Evolutionary conservation across 2,113 vertebrate species (phyloP).

Genomic region (Platysternon megacephalum): DNA sequence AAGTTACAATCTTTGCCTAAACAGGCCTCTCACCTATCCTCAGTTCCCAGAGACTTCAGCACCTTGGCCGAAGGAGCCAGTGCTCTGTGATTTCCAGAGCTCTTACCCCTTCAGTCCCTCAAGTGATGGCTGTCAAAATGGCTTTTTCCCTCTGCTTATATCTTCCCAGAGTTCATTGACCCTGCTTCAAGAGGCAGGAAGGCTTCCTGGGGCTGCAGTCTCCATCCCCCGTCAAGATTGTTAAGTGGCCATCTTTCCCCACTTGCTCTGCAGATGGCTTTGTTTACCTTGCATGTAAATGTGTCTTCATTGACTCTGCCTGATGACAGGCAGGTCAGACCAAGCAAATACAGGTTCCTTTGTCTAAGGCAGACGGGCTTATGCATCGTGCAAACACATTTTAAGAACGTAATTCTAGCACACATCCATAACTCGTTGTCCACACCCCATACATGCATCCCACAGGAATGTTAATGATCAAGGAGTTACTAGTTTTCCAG

Average conservation of each 20-base stretch:
- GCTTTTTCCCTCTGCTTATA: background rate
- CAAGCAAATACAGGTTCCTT: background rate
- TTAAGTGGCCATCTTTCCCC: background rate
- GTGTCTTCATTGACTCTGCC: background rate
- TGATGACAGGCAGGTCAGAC: background rate
- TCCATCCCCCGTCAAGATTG: background rate
- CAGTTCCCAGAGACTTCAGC: background rate
- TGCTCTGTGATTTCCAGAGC: background rate
- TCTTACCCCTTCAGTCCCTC: background rate
- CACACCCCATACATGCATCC: background rate
- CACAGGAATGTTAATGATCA: background rate
- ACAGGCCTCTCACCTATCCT: background rate
- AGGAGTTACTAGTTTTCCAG: background rate
- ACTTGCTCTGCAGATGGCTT: background rate
- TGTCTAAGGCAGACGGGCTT: background rate
- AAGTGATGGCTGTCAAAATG: background rate
- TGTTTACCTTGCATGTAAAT: background rate
- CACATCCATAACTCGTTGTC: background rate
- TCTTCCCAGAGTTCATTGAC: background rate
- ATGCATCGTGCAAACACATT: background rate
- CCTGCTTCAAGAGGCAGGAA: background rate
- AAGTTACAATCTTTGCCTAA: background rate
- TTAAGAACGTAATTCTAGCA: background rate
- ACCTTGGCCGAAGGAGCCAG: background rate
- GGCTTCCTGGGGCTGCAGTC: background rate